Percentiles rank a stretch among this genome's conserved stretches.
Evolutionary conservation across 2,113 vertebrate genomes (phyloP).

Genomic region (Anhinga anhinga): DNA sequence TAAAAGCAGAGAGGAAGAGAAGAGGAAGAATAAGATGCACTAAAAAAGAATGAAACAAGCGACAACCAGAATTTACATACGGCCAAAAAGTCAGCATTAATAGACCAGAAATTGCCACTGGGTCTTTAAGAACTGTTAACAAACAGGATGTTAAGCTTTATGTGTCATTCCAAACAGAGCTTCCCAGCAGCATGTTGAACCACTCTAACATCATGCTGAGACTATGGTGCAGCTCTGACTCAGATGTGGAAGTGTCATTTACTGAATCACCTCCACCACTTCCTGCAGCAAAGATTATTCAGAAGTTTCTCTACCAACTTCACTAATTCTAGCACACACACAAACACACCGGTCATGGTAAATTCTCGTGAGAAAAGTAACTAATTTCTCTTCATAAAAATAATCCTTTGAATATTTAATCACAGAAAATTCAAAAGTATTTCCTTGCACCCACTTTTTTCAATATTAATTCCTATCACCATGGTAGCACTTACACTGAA

Average conservation of each 20-base stretch:
- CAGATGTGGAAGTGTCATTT: background rate
- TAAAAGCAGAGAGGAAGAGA: background rate
- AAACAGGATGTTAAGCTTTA: background rate
- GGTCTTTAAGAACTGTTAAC: background rate
- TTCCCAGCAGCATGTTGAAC: background rate
- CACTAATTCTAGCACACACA: background rate
- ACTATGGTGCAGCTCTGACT: background rate
- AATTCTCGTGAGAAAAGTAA: background rate
- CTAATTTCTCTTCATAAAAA: background rate
- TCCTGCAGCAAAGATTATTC: background rate
- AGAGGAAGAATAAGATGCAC: background rate
- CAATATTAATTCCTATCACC: background rate
- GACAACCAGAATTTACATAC: background rate
- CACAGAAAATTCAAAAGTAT: background rate
- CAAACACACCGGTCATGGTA: background rate
- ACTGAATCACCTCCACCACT: slow-evolving; percentile 33
- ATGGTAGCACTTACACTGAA: background rate
- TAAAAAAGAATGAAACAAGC: background rate
- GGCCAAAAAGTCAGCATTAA: background rate
- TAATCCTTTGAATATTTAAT: background rate
- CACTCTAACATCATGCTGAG: background rate
- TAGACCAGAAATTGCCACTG: background rate
- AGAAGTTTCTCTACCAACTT: background rate
- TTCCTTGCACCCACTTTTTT: background rate
- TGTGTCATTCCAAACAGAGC: background rate